A percentile compares a stretch with the other conserved stretches of the same genome.
Conservation (phyloP, 2,113 vertebrate species). For the Poecile atricapillus region DNA sequence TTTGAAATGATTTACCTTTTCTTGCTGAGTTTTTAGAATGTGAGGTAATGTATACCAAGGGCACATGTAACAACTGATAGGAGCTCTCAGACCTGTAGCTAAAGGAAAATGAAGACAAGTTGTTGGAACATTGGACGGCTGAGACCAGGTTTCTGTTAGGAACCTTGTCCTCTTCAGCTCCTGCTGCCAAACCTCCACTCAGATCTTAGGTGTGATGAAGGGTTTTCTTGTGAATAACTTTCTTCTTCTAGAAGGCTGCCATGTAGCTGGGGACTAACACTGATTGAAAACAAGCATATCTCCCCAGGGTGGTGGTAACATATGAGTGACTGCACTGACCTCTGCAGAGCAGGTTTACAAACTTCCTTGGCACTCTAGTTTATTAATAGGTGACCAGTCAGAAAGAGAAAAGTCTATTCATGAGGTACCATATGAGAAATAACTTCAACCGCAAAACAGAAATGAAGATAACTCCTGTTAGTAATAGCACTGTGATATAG, state of each 20-base stretch:
- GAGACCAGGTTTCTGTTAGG: neutral
- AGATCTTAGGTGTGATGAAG: fast-evolving
- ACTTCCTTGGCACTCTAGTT: neutral
- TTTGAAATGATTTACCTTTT: neutral
- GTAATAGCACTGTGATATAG: neutral
- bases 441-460: neutral
- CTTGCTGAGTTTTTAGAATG: neutral
- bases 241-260: neutral
- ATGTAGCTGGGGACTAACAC: neutral
- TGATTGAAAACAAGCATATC: neutral
- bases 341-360: neutral
- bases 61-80: neutral
- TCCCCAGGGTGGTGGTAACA: neutral
- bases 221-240: neutral
- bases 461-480: neutral
- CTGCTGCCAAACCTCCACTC: neutral
- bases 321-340: neutral
- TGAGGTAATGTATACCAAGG: neutral
- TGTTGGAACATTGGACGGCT: neutral
- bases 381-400: neutral
- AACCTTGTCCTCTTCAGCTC: neutral
- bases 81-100: neutral
- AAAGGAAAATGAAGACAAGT: neutral
- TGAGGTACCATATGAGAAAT: neutral
- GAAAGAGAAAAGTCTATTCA: neutral